These are phyloP conservation scores for Atta texana DNA, from an alignment of 1,140 invertebrate species.

Conservation along the genomic window DNA sequence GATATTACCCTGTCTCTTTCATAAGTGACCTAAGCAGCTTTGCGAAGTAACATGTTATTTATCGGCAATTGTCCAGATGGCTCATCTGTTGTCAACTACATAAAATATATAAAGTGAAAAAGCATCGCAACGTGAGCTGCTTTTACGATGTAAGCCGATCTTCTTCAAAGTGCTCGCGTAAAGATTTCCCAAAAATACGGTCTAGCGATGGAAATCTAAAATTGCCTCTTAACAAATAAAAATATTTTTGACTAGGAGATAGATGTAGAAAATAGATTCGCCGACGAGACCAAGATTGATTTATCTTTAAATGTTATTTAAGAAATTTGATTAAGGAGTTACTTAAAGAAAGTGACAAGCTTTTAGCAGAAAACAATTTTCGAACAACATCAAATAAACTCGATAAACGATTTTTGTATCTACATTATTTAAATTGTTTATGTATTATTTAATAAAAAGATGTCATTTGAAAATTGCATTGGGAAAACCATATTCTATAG, in stretches of 20 bases:
- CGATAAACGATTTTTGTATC: neutral
- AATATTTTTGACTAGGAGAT: neutral
- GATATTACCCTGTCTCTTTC: neutral
- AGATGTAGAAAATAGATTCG: neutral
- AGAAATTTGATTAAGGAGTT: neutral
- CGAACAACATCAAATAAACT: neutral
- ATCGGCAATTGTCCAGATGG: slow-evolving; percentile 36
- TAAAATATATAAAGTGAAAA: slow-evolving; percentile 35
- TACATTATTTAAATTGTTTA: neutral
- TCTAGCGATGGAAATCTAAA: neutral
- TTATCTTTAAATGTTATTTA: neutral
- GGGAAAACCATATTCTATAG: neutral
- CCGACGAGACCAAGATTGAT: neutral
- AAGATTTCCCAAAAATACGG: slow-evolving; percentile 16
- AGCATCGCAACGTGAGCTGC: slow-evolving; percentile 16
- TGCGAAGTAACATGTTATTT: slow-evolving; percentile 43
- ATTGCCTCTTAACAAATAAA: neutral
- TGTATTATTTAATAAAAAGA: neutral
- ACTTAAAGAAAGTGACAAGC: neutral
- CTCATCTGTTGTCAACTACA: slow-evolving; percentile 23
- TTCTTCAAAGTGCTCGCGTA: slow-evolving; percentile 8
- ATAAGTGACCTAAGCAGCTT: slow-evolving; percentile 12
- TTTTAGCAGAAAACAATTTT: neutral
- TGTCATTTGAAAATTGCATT: neutral
- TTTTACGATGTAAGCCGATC: slow-evolving; percentile 19